Evolutionary conservation across 2,888 invertebrate species (phyloP), one percentile per base, ranked within the genome.

Genomic region (Ophion ventricosus): DNA sequence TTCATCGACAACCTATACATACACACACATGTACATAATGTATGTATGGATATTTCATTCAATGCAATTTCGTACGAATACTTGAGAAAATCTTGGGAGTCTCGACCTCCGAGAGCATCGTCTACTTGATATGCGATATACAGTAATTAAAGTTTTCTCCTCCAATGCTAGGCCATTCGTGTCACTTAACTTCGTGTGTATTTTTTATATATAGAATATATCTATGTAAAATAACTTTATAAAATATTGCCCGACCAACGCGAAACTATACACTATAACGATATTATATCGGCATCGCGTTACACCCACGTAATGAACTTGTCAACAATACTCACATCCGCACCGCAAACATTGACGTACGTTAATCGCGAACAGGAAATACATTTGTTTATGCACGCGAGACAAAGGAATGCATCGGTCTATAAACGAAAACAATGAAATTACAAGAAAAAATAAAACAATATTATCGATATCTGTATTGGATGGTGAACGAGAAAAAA

Each of bases 191-290:
- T 49, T 70, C 64, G 23, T 49, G 64, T 77, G 76, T 85, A 66
- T 49, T 20, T 20, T 75, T 67, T 59, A 80, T 83, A 49, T 84
- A 80, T 86, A 81, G 63, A 49, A 81, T 82, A 74, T 83, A 80
- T 64, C 87, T 89, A 88, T 85, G 85, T 88, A 90, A 87, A 89
- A 89, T 87, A 84, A 90, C 80, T 84, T 90, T 90, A 90, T 87
- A 88, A 91, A 90, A 90, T 87, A 86, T 88, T 86, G 86, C 85
- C 85, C 77, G 78, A 86, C 80, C 77, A 86, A 86, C 86, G 80
- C 84, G 78, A 66, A 72, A 14, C 82, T 79, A 85, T 86, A 49
- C 74, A 85, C 82, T 84, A 83, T 78, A 83, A 79, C 81, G 83
- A 84, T 64, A 72, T 54, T 75, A 84, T 66, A 80, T 79, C 69